Evolutionary conservation across 2,888 invertebrate genomes (phyloP).

Genomic region (Dioctria rufipes): DNA sequence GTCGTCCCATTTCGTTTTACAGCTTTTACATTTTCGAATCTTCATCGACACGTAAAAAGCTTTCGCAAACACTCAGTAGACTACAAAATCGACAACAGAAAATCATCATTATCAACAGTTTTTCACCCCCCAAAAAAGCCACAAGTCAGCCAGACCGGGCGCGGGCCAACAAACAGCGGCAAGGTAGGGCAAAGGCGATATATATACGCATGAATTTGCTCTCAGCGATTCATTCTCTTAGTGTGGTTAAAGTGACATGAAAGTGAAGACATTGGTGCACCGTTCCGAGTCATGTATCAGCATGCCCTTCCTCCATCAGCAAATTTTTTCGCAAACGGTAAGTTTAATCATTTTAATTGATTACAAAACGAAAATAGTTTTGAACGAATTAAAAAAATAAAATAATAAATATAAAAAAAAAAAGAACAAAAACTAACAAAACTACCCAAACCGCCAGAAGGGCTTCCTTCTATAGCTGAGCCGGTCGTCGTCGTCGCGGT

Average conservation of each 20-base stretch:
- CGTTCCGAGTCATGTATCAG: slow-evolving; percentile 72
- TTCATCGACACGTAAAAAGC: slow-evolving; percentile 18
- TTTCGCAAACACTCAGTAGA: neutral
- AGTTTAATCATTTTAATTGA: slow-evolving; percentile 61
- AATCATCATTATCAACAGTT: slow-evolving; percentile 29
- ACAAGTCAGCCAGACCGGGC: neutral
- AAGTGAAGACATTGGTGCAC: slow-evolving; percentile 71
- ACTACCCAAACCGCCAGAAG: no score
- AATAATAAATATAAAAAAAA: no score
- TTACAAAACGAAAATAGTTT: neutral
- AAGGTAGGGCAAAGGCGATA: slow-evolving; percentile 49
- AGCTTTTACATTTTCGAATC: no score
- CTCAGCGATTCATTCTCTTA: slow-evolving; percentile 70
- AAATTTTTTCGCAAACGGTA: slow-evolving; percentile 70
- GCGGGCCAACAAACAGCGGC: no score
- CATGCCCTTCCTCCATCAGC: slow-evolving; percentile 72
- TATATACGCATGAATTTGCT: slow-evolving; percentile 67
- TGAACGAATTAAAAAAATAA: no score
- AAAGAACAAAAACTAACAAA: no score
- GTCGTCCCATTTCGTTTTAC: no score
- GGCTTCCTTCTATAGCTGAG: no score
- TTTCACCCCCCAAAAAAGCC: slow-evolving; percentile 32
- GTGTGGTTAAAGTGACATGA: slow-evolving; percentile 72
- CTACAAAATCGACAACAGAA: neutral
- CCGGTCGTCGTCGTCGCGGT: slow-evolving; percentile 7